Conservation (phyloP, 2,797 vertebrate species). For the Aulostomus chinensis region DNA sequence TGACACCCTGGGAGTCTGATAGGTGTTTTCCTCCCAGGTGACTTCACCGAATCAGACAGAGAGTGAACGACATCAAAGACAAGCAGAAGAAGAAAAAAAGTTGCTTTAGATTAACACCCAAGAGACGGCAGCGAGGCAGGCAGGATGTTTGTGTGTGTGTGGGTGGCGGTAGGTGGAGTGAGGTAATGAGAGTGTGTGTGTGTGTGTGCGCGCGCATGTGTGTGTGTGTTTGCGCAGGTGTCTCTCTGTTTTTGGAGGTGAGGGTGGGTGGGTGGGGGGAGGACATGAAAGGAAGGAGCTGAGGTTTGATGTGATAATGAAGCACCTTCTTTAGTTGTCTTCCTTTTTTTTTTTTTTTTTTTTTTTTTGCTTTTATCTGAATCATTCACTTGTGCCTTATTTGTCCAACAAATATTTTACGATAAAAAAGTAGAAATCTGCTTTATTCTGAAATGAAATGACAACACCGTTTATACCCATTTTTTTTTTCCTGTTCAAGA, state of each 20-base stretch:
- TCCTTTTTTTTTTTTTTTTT: too few species aligned
- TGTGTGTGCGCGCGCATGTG: constrained; percentile 15
- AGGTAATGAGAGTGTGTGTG: constrained; percentile 2
- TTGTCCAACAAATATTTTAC: constrained; percentile 68
- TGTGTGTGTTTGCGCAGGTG: constrained; percentile 47
- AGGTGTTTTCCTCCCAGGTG: constrained; percentile 47
- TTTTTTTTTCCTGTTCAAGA: too few species aligned
- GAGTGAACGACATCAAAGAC: constrained; percentile 61
- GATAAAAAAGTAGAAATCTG: constrained; percentile 18
- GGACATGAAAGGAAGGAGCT: constrained; percentile 63
- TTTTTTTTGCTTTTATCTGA: constrained; percentile 65
- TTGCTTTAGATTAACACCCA: constrained; percentile 42
- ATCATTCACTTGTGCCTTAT: constrained; percentile 53
- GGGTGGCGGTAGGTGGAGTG: background rate
- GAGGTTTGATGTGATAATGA: constrained; percentile 76
- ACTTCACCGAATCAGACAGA: constrained; percentile 46
- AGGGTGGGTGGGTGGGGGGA: background rate
- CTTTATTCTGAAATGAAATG: too few species aligned
- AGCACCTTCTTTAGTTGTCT: constrained; percentile 60
- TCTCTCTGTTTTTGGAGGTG: constrained; percentile 8
- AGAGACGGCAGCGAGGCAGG: constrained; percentile 16
- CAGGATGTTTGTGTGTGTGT: background rate
- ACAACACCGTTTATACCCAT: too few species aligned
- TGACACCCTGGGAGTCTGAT: constrained; percentile 47
- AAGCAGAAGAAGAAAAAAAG: constrained; percentile 7